Conservation (phyloP, 1,140 invertebrate genomes). For the Chymomyza costata region DNA sequence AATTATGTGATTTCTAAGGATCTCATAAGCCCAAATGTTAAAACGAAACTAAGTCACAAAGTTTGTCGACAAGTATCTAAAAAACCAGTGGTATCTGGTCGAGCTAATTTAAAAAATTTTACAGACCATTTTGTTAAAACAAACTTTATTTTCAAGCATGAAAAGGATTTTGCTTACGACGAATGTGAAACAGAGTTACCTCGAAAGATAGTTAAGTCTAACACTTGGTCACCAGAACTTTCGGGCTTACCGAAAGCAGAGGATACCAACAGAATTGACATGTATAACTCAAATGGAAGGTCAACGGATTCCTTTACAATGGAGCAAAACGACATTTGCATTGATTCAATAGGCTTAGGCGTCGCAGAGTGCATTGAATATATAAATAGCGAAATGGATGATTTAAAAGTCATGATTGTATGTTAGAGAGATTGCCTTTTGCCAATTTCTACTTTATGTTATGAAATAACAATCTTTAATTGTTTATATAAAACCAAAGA, state of each 20-base stretch:
- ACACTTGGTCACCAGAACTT: neutral
- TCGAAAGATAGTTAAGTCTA: neutral
- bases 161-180: no score
- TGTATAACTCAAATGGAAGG: neutral
- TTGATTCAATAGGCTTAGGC: constrained; percentile 11
- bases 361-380: constrained; percentile 25
- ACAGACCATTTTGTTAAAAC: no score
- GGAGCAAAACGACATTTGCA: constrained; percentile 7
- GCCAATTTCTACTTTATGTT: no score
- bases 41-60: constrained; percentile 2
- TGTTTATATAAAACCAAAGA: no score
- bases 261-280: neutral
- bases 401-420: constrained; percentile 13
- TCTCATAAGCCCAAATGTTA: neutral
- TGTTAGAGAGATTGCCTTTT: no score
- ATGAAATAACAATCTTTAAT: no score
- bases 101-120: no score
- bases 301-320: neutral
- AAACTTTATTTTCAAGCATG: no score
- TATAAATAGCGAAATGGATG: constrained; percentile 10
- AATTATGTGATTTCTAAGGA: neutral
- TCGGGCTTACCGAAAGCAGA: neutral
- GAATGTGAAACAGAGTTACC: neutral
- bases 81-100: no score
- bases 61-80: neutral